Evolutionary conservation across 1,140 invertebrate species (phyloP), one percentile per base, ranked within the genome.

Genomic region (Nasonia vitripennis): DNA sequence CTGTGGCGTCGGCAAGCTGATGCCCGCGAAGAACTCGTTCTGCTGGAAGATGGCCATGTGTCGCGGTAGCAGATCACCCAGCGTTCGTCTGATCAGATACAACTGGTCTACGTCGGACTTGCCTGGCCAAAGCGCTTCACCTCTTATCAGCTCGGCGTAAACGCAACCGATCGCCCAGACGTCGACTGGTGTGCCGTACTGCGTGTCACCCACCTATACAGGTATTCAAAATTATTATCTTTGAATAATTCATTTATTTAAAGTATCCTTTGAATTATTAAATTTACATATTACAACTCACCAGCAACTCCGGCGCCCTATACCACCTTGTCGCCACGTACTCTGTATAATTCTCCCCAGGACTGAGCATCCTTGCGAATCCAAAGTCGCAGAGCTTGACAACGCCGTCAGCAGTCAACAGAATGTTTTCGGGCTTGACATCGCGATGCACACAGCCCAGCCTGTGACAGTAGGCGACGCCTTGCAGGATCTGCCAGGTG

Each of bases 251-350:
- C 68, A 31, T 31, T 34, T 11, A 55, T 20, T 70, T 70, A 70
- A 70, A 70, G 23, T 55, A 55, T 55, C 12, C 17, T 17, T 55
- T 45, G 62, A 23, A n/a, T 1, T 67, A 67, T 70, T 70, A 41
- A 27, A 68, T 27, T 68, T 23, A 68, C 17, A 17, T 4, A 74
- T 74, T 17, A 31, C 23, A 31, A 87, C 88, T 91, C 89, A 93
- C 93, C 31, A 99, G 94, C 12, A 99, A 94, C 93, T 99, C 99
- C 0, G 98, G 98, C 20, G 98, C 97, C 81, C 99, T 94, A 93
- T 99, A 99, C 99, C 99, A 99, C 37, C 99, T 94, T 9, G 99
- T 99, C 2, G 99, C 99, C 74, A 99, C 99, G 93, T 99, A 99
- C 93, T 99, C 99, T 80, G 99, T 99, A 91, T 99, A 99, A 92